These are phyloP conservation scores for Masticophis lateralis DNA, from an alignment of 2,797 vertebrate species.

Conservation along the genomic window DNA sequence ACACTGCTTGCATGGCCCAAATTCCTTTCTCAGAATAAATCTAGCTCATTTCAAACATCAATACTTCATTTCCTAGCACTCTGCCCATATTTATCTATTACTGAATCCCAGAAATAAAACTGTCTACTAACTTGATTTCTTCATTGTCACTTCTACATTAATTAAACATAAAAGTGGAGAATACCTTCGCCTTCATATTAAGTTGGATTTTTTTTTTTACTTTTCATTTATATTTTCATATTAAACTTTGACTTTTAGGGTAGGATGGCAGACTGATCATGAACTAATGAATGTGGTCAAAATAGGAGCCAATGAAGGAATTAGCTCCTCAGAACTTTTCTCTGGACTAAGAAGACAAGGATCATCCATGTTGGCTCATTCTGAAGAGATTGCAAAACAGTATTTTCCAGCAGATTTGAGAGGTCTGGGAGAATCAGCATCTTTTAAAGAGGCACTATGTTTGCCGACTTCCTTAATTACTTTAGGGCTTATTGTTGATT, in stretches of 20 bases:
- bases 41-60: background rate
- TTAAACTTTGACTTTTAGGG: background rate
- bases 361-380: too few relatives aligned
- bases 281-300: too few relatives aligned
- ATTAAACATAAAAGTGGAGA: background rate
- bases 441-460: background rate
- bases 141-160: background rate
- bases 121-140: background rate
- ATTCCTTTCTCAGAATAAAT: background rate
- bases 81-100: background rate
- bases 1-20: background rate
- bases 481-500: background rate
- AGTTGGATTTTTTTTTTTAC: background rate
- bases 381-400: too few relatives aligned
- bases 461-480: background rate
- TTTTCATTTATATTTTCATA: background rate
- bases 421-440: background rate
- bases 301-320: too few relatives aligned
- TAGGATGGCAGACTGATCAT: too few relatives aligned
- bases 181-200: background rate
- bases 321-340: too few relatives aligned
- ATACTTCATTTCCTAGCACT: background rate
- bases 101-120: background rate
- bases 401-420: background rate
- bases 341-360: too few relatives aligned